A percentile compares a stretch with the other conserved stretches of the same genome.
Conservation (phyloP, 2,797 vertebrate genomes). For the Semaprochilodus insignis region DNA sequence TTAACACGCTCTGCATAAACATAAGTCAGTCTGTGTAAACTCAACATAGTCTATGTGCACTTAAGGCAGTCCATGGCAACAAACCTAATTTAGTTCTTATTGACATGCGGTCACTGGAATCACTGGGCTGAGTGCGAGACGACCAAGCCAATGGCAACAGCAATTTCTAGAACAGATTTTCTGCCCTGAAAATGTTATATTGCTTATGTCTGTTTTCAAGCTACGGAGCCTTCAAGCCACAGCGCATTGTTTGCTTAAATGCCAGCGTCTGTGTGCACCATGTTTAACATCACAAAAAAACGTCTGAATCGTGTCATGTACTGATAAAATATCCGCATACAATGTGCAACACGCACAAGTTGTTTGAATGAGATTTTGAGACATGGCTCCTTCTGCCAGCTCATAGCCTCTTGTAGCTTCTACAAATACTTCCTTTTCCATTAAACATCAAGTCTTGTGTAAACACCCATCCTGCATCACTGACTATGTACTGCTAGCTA, state of each 20-base stretch:
- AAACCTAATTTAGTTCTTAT: not conserved
- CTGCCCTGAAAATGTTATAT: not conserved
- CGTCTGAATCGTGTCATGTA: not conserved
- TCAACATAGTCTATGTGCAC: not conserved
- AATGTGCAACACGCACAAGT: not conserved
- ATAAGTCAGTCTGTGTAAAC: not conserved
- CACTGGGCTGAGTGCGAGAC: not conserved
- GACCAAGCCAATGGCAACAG: conserved; percentile 11
- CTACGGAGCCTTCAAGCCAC: not conserved
- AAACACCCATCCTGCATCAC: not conserved
- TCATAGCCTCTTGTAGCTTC: not conserved
- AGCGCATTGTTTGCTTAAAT: not conserved
- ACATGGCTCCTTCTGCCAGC: too few species aligned
- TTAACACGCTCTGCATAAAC: not conserved
- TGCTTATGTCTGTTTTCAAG: not conserved
- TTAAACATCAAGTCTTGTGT: not conserved
- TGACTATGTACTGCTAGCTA: not conserved
- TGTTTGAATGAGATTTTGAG: not conserved
- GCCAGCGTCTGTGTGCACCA: not conserved
- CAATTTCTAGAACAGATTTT: not conserved
- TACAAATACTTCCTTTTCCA: not conserved
- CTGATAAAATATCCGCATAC: not conserved
- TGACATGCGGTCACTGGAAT: not conserved
- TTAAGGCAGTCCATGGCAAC: not conserved
- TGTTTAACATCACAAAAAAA: not conserved